Base-by-base conservation (phyloP, 2,888 invertebrate species). In the Macropis europaea region DNA sequence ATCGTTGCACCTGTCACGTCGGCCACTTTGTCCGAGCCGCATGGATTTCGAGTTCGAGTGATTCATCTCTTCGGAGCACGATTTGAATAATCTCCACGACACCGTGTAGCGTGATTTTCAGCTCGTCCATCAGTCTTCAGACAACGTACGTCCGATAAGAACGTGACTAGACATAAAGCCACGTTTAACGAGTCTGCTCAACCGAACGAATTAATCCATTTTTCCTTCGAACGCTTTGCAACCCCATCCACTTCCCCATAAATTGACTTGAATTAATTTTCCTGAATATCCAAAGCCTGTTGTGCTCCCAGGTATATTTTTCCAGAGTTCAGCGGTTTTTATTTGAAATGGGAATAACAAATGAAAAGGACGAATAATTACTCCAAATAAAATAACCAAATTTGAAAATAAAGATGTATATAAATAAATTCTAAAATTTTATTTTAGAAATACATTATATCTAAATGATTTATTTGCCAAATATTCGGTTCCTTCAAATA, bases 101-200 rank as follows among this genome's bases (percentile, higher is more conserved):
- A 15, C 6, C 15, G 42, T 4, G 17, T 22, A 13, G 32, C 26
- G 57, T 30, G 63, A 54, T 38, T 38, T 36, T 11, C 34, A 45
- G 22, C 42, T 22, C 19, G 13, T 26, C 38, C 28, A 34, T 57
- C 59, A 28, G 7, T 11, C 17, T 50, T 5, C 22, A n/a, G 36
- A 22, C 26, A 38, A 19, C 47, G 22, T 15, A 2, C 5, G 13
- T 2, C n/a, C 30, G 61, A 66, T 66, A 61, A 66, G 26, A 45
- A 66, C 66, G 61, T 66, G 66, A 61, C 61, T 38, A 24, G 60
- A 32, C 52, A 30, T 30, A 26, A 45, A 13, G 24, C n/a, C 9
- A 34, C 9, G 17, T 15, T 34, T 34, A 11, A 48, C 24, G 11
- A 5, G 11, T 7, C 30, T 32, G 2, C 15, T 40, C 15, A 32